phyloP scores from a whole-genome alignment of 2,888 invertebrate genomes.

The Mayetiola destructor region DNA sequence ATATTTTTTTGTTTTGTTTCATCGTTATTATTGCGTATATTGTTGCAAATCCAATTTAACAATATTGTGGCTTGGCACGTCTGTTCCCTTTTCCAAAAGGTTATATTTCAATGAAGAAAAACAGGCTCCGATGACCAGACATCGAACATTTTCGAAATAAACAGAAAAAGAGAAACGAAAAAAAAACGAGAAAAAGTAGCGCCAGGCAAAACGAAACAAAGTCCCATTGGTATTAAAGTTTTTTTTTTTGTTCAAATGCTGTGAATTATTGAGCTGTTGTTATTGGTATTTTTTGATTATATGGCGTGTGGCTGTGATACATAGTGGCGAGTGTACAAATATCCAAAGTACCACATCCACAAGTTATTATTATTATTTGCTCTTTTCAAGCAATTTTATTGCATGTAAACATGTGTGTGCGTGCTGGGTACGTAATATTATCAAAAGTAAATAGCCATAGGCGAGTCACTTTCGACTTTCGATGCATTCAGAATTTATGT shows the following conservation, averaged over 20 bases:
- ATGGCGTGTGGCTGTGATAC: background rate
- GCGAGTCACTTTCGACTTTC: too few species aligned
- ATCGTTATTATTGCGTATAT: too few species aligned
- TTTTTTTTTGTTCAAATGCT: background rate
- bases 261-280: background rate
- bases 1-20: too few species aligned
- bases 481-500: background rate
- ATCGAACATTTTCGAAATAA: background rate
- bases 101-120: background rate
- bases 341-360: conserved; percentile 1
- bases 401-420: conserved; percentile 10
- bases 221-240: conserved; percentile 5
- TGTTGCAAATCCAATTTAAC: too few species aligned
- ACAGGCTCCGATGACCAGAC: background rate
- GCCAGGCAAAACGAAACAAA: background rate
- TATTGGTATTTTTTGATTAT: background rate
- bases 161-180: background rate
- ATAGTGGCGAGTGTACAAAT: too few species aligned
- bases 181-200: background rate
- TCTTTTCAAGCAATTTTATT: conserved; percentile 10
- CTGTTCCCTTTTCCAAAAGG: background rate
- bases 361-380: conserved; percentile 5
- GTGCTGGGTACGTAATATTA: too few species aligned
- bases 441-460: too few species aligned
- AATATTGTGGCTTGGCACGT: conserved; percentile 5